These are phyloP conservation scores for Ferrisia virgata DNA, from an alignment of 2,888 invertebrate genomes.

Conservation along the genomic window DNA sequence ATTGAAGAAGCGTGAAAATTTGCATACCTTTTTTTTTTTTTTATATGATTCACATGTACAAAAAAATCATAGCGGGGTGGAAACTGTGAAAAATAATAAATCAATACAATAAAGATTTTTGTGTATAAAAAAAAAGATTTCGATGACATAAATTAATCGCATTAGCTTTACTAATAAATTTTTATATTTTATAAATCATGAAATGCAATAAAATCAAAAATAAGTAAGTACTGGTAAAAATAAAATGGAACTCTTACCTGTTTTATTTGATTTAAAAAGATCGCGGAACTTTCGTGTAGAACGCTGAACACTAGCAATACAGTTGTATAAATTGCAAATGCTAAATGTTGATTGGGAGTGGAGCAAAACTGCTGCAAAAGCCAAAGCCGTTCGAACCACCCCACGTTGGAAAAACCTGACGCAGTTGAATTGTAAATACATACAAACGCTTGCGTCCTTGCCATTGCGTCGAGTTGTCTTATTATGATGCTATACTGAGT, in stretches of 20 bases:
- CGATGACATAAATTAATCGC: too few relatives aligned
- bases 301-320: not conserved
- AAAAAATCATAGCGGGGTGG: not conserved
- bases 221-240: not conserved
- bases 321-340: not conserved
- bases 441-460: conserved; percentile 20
- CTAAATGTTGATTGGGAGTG: conserved; percentile 7
- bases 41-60: not conserved
- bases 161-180: too few relatives aligned
- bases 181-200: too few relatives aligned
- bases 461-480: not conserved
- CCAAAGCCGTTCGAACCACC: not conserved
- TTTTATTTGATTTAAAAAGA: not conserved
- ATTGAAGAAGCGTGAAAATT: too few relatives aligned
- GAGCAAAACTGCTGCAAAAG: conserved; percentile 13
- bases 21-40: too few relatives aligned
- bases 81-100: not conserved
- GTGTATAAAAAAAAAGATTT: not conserved
- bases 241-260: not conserved
- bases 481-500: not conserved
- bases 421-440: conserved; percentile 2
- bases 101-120: not conserved
- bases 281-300: not conserved
- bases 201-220: not conserved
- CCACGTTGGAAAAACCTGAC: not conserved